Percentiles rank a stretch among this genome's conserved stretches.
phyloP scores from a whole-genome alignment of 2,888 invertebrate genomes.

The Netelia fuscicornis region DNA sequence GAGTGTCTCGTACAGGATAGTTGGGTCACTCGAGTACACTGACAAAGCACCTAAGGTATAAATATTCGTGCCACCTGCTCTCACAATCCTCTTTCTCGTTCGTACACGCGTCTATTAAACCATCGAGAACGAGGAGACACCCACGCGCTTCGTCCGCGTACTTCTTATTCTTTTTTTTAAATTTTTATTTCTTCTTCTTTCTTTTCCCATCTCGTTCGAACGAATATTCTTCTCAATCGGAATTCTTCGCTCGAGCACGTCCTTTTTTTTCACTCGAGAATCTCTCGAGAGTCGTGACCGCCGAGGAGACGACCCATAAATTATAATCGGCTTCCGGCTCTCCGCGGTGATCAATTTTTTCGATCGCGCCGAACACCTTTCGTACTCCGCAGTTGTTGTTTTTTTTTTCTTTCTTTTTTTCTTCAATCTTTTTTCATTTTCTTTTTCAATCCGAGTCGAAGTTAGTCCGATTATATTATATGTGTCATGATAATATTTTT shows the following conservation, averaged over 20 bases:
- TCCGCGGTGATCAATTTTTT: too few relatives aligned
- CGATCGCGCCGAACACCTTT: too few relatives aligned
- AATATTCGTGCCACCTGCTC: slow-evolving; percentile 61
- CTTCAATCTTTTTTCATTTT: too few relatives aligned
- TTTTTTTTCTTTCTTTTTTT: too few relatives aligned
- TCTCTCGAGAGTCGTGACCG: too few relatives aligned
- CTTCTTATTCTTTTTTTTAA: background rate
- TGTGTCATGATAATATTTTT: too few relatives aligned
- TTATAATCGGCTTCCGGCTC: too few relatives aligned
- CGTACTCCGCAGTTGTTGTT: too few relatives aligned
- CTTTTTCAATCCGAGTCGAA: too few relatives aligned
- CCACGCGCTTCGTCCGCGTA: background rate
- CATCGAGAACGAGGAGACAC: slow-evolving; percentile 4
- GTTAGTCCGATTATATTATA: too few relatives aligned
- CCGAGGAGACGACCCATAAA: too few relatives aligned
- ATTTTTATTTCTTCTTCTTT: background rate
- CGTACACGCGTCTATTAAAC: slow-evolving; percentile 4
- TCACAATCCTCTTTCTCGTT: slow-evolving; percentile 25
- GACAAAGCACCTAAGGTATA: slow-evolving; percentile 58
- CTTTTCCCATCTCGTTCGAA: background rate
- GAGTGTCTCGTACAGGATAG: slow-evolving; percentile 56
- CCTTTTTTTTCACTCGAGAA: too few relatives aligned
- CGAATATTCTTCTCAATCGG: background rate
- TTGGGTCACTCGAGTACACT: slow-evolving; percentile 64
- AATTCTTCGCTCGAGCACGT: background rate